Base-by-base conservation (phyloP, 2,113 vertebrate species). In the Epinephelus fuscoguttatus region DNA sequence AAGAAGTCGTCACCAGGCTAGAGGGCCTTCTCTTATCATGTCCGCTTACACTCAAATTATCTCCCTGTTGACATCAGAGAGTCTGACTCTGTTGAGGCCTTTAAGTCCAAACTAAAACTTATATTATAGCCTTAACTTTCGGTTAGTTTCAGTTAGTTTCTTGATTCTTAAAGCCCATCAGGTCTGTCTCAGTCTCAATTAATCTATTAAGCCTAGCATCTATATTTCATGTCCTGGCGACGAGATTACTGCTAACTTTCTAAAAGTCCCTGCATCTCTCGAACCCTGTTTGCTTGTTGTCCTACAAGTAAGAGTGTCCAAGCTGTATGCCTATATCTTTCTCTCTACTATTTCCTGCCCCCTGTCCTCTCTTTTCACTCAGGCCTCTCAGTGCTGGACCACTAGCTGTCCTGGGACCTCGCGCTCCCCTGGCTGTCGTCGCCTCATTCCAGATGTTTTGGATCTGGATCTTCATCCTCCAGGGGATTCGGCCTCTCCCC, bases 361-460 rank as follows among this genome's bases (percentile, higher is more conserved):
- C 18, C 6, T 52, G 18, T 69, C 10, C 56, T 49, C 42, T 21
- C 11, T 73, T 49, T 61, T 74, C 3, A 1, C 40, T 15, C 15
- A 49, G 11, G 17, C 40, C 52, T 62, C 27, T 63, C 47, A 18
- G 19, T 63, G 47, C 47, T 52, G 27, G 27, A 52, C 49, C 30
- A 49, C 40, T 4, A 0, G 27, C 59, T 2, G 14, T n/a, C 59
- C 27, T 23, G 19, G 19, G 45, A 61, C 42, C 59, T 23, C 19
- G 49, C 40, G 6, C 47, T 68, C 67, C 27, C 13, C 59, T 75
- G 25, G 8, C 18, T 63, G 47, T 49, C 12, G 7, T 19, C 6
- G 19, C 45, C 45, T 63, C 27, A 11, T 18, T 75, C 45, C 47
- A 64, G 60, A 63, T 40, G 60, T 56, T 63, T 37, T 64, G 47